phyloP scores from a whole-genome alignment of 2,888 invertebrate genomes.

The Metacarcinus magister region DNA sequence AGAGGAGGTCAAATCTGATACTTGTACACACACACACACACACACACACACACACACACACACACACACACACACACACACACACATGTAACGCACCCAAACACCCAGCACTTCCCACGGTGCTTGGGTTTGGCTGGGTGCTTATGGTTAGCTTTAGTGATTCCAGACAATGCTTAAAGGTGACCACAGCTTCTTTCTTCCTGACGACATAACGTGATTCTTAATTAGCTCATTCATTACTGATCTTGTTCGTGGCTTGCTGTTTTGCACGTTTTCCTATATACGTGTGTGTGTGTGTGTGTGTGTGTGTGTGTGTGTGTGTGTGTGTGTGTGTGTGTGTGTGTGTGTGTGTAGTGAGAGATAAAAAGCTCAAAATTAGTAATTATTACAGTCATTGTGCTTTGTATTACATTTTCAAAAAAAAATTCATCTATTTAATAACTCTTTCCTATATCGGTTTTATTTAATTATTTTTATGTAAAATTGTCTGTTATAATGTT shows the following conservation, averaged over 20 bases:
- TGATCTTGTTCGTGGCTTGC: not conserved
- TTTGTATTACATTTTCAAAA: too few species aligned
- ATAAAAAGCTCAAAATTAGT: too few species aligned
- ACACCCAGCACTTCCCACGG: not conserved
- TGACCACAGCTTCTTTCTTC: not conserved
- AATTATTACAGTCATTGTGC: too few species aligned
- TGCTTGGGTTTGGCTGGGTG: not conserved
- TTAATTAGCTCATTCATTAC: not conserved
- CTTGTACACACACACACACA: not conserved
- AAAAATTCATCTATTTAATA: too few species aligned
- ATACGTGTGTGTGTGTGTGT: not conserved
- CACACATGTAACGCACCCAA: not conserved
- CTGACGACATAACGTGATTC: not conserved
- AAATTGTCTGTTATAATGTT: not conserved
- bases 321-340: not conserved
- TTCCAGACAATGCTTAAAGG: not conserved
- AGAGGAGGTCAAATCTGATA: not conserved
- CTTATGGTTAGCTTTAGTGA: not conserved
- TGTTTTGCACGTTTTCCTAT: not conserved
- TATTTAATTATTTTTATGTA: too few species aligned
- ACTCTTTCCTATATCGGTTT: too few species aligned
- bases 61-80: conserved; percentile 16
- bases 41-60: conserved; percentile 43
- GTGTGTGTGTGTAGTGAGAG: too few species aligned
- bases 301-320: not conserved